Evolutionary conservation across 2,797 vertebrate genomes (phyloP).

Genomic region (Myripristis jacobus): DNA sequence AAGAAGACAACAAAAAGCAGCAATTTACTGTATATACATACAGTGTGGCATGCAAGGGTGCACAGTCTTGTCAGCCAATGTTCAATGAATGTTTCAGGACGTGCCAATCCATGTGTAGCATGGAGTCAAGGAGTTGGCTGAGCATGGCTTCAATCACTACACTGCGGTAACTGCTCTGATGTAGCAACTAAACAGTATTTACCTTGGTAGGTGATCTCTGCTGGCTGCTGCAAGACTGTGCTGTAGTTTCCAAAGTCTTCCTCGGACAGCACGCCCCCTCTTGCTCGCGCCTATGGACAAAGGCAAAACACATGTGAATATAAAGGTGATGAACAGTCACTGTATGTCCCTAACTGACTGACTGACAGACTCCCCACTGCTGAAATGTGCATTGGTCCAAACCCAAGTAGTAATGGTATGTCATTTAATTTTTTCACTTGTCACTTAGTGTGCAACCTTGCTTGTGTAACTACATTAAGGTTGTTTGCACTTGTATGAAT

Average conservation of each 20-base stretch:
- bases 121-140: not conserved
- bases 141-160: not conserved
- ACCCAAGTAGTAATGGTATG: too few species aligned
- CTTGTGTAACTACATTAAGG: too few species aligned
- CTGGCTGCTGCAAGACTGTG: slow-evolving; percentile 86
- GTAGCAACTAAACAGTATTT: slow-evolving; percentile 42
- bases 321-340: not conserved
- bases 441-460: too few species aligned
- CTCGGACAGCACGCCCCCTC: slow-evolving; percentile 90
- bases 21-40: too few species aligned
- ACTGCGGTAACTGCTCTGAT: not conserved
- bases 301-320: slow-evolving; percentile 11
- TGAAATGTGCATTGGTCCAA: too few species aligned
- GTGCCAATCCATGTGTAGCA: not conserved
- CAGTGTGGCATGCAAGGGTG: too few species aligned
- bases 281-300: slow-evolving; percentile 84
- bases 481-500: too few species aligned
- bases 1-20: too few species aligned
- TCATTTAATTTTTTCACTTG: too few species aligned
- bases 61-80: too few species aligned
- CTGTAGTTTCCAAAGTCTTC: slow-evolving; percentile 96
- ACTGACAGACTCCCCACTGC: too few species aligned
- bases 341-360: too few species aligned
- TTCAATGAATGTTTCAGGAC: not conserved
- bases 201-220: slow-evolving; percentile 93